Percentiles rank a stretch among this genome's conserved stretches.
Evolutionary conservation across 2,797 vertebrate species (phyloP).

Genomic region (Chromis chromis): DNA sequence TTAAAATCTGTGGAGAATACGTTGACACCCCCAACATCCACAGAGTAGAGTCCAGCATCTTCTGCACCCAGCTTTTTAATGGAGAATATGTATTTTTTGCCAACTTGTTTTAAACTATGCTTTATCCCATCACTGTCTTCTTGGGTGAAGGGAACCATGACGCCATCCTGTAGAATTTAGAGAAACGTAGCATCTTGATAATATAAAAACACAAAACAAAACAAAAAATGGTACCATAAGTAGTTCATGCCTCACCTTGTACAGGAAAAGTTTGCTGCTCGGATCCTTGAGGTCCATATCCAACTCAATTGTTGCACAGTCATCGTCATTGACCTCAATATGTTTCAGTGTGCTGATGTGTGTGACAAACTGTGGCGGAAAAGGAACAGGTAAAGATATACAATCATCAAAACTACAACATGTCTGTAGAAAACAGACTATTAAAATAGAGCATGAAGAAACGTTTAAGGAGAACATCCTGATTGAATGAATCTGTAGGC

Average conservation of each 20-base stretch:
- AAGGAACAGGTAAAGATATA: neutral
- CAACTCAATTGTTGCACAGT: slow-evolving; percentile 87
- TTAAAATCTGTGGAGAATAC: slow-evolving; percentile 91
- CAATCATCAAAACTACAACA: neutral
- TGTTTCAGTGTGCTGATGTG: slow-evolving; percentile 85
- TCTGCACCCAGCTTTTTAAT: slow-evolving; percentile 84
- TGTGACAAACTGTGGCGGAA: slow-evolving; percentile 82
- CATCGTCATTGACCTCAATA: slow-evolving; percentile 82
- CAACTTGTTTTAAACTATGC: slow-evolving; percentile 85
- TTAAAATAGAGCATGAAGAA: neutral
- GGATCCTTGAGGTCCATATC: slow-evolving; percentile 90
- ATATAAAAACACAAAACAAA: neutral
- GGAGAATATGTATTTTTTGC: slow-evolving; percentile 87
- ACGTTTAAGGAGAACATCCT: neutral
- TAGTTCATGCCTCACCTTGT: slow-evolving; percentile 85
- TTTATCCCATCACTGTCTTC: slow-evolving; percentile 75
- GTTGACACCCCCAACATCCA: slow-evolving; percentile 88
- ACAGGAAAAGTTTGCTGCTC: slow-evolving; percentile 88
- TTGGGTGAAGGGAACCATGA: slow-evolving; percentile 83
- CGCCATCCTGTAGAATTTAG: slow-evolving; percentile 83
- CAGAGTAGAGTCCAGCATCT: slow-evolving; percentile 91
- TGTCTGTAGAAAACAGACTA: neutral
- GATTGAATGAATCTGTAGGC: slow-evolving; percentile 24
- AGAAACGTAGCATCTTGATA: neutral
- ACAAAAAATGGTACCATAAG: fast-evolving